Conservation (phyloP, 2,888 invertebrate genomes). For the Rotaria magnacalcarata region DNA sequence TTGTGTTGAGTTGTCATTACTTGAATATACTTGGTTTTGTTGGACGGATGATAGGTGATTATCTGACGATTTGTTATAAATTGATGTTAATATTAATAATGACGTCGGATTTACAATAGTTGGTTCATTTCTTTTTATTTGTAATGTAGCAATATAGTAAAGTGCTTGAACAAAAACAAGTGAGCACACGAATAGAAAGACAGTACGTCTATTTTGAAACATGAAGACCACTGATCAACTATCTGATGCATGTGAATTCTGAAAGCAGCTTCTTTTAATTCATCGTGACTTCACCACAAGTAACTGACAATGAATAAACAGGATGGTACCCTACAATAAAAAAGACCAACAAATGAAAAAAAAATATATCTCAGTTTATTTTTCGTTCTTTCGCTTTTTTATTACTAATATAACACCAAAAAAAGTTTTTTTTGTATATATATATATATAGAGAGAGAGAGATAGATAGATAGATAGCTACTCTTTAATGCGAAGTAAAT, state of each 20-base stretch:
- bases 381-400: background rate
- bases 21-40: background rate
- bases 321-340: background rate
- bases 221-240: background rate
- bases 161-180: slow-evolving; percentile 30
- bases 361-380: background rate
- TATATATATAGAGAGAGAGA: too few species aligned
- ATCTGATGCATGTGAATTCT: background rate
- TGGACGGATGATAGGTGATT: background rate
- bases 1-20: background rate
- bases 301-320: background rate
- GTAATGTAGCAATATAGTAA: slow-evolving; percentile 18
- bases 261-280: background rate
- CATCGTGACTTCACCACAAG: background rate
- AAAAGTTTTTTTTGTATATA: too few species aligned
- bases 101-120: background rate
- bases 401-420: too few species aligned
- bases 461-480: too few species aligned
- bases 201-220: slow-evolving; percentile 2
- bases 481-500: too few species aligned
- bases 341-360: background rate
- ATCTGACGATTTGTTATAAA: background rate
- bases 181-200: background rate
- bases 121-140: background rate
- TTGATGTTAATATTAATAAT: background rate